These are phyloP conservation scores for Limosa lapponica DNA, from an alignment of 2,797 vertebrate species.

Conservation along the genomic window DNA sequence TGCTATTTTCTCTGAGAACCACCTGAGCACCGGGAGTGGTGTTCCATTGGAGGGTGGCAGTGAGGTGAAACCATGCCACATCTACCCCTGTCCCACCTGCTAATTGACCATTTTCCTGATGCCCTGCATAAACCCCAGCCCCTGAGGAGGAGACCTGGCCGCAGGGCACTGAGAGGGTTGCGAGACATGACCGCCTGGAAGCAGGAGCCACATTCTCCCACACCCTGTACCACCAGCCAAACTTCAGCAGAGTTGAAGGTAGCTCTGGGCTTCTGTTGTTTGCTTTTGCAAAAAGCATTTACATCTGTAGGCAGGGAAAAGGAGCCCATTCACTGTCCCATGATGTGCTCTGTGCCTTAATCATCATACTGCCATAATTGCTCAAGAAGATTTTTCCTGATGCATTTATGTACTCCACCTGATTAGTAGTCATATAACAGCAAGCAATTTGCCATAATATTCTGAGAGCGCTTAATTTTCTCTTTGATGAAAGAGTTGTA, in stretches of 20 bases:
- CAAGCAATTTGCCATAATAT: constrained; percentile 65
- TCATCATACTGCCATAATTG: constrained; percentile 9
- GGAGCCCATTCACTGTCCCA: background rate
- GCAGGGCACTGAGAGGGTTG: rapidly evolving
- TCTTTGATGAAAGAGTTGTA: constrained; percentile 65
- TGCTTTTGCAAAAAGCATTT: background rate
- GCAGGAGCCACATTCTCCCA: rapidly evolving
- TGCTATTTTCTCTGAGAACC: background rate
- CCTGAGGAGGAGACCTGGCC: background rate
- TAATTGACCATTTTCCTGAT: rapidly evolving
- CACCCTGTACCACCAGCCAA: rapidly evolving
- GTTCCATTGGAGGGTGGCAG: rapidly evolving
- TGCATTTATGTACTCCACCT: constrained; percentile 47
- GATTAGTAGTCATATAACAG: constrained; percentile 61
- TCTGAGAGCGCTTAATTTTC: constrained; percentile 69
- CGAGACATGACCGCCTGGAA: rapidly evolving
- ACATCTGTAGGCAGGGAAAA: background rate
- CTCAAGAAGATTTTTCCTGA: constrained; percentile 24
- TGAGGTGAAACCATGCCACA: rapidly evolving
- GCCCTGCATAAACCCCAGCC: background rate
- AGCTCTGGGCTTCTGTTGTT: background rate
- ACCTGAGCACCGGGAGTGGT: rapidly evolving
- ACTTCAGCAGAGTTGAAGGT: background rate
- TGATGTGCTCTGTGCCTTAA: constrained; percentile 2
- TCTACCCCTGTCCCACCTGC: no score